Conservation (phyloP, 2,888 invertebrate species). For the Bursaphelenchus okinawaensis region DNA sequence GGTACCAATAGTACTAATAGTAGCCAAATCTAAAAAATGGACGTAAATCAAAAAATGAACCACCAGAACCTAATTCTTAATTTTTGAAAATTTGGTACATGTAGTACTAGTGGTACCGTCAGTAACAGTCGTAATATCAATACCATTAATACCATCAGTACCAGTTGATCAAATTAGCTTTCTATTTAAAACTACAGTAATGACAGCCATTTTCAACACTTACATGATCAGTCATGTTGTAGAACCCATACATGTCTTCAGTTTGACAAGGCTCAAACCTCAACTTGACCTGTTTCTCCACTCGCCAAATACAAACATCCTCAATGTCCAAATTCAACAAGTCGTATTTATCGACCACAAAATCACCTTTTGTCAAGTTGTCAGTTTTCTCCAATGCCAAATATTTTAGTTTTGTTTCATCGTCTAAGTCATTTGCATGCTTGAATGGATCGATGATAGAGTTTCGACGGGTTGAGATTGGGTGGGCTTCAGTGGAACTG, state of each 20-base stretch:
- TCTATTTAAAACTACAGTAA: no score
- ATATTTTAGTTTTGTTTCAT: background rate
- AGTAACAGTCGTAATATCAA: no score
- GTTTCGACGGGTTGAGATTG: background rate
- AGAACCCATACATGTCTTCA: background rate
- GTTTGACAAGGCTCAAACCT: background rate
- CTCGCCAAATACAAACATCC: background rate
- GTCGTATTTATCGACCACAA: background rate
- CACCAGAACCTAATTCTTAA: no score
- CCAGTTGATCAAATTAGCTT: no score
- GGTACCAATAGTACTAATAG: no score
- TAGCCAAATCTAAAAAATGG: no score
- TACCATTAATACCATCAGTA: no score
- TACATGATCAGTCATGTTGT: background rate
- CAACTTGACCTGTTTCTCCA: background rate
- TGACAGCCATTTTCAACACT: no score
- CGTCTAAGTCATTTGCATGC: background rate
- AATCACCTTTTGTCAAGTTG: background rate
- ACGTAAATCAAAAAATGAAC: no score
- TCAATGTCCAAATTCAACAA: background rate
- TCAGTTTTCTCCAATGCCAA: background rate
- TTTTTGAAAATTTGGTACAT: no score
- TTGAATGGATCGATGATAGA: background rate
- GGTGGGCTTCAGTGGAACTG: background rate
- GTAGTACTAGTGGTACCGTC: no score